Percentiles rank a stretch among this genome's conserved stretches.
Evolutionary conservation across 2,797 vertebrate genomes (phyloP).

Genomic region (Tokudaia muenninki): DNA sequence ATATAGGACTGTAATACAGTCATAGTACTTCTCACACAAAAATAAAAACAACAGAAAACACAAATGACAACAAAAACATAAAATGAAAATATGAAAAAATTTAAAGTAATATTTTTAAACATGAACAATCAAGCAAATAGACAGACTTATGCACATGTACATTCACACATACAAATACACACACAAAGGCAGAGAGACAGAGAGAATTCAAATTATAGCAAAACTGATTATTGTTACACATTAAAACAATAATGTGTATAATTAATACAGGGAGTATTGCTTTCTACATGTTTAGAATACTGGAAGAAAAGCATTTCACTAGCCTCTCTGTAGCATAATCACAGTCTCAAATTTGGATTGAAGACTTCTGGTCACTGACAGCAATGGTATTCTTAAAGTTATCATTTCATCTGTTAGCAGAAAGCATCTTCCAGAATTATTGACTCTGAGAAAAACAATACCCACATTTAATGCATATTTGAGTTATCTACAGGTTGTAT

Average conservation of each 20-base stretch:
- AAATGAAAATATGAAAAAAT: neutral
- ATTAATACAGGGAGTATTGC: neutral
- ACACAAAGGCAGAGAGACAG: neutral
- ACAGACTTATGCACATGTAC: too few relatives aligned
- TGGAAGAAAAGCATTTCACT: neutral
- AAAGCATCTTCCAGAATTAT: neutral
- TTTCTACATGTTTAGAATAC: neutral
- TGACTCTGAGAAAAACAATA: neutral
- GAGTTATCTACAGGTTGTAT: neutral
- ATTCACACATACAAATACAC: too few relatives aligned
- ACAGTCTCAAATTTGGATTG: neutral
- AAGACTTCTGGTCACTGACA: neutral
- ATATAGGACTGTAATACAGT: neutral
- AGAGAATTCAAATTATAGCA: neutral
- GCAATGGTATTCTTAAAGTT: neutral
- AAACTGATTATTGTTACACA: neutral
- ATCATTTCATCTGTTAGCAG: neutral
- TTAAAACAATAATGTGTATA: neutral
- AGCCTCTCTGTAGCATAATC: neutral
- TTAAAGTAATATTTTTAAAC: neutral
- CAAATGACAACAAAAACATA: neutral
- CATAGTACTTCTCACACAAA: neutral
- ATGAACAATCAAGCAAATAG: neutral
- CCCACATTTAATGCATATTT: neutral
- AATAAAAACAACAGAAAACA: neutral